These are phyloP conservation scores for Coluber constrictor DNA, from an alignment of 2,797 vertebrate species.

Conservation along the genomic window DNA sequence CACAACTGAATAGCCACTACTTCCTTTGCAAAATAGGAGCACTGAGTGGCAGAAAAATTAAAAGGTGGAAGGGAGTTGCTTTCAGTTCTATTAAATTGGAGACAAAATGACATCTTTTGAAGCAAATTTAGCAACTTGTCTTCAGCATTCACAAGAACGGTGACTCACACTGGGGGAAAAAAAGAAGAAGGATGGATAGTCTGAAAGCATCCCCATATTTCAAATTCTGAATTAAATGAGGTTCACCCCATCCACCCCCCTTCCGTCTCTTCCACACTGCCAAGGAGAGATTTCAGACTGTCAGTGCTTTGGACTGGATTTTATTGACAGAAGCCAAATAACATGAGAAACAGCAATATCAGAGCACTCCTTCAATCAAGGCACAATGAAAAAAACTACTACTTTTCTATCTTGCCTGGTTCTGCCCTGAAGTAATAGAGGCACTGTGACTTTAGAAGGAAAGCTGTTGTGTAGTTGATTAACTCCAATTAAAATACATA, in stretches of 20 bases:
- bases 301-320: not conserved
- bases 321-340: not conserved
- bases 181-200: not conserved
- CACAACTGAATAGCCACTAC: not conserved
- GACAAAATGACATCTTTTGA: not conserved
- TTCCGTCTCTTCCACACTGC: not conserved
- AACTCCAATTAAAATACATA: slow-evolving; percentile 1
- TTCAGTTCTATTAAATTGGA: not conserved
- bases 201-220: not conserved
- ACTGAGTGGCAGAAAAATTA: not conserved
- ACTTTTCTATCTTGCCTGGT: not conserved
- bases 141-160: not conserved
- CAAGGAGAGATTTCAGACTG: not conserved
- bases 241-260: not conserved
- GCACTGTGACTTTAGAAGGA: not conserved
- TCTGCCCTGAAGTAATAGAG: slow-evolving; percentile 33
- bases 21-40: not conserved
- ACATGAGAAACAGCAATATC: not conserved
- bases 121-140: not conserved
- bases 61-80: not conserved
- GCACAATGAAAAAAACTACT: slow-evolving; percentile 14
- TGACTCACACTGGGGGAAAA: not conserved
- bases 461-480: not conserved
- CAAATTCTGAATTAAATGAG: not conserved
- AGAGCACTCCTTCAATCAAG: not conserved